Percentiles rank a stretch among this genome's conserved stretches.
Conservation (phyloP, 2,113 vertebrate species). For the Girardinichthys multiradiatus region DNA sequence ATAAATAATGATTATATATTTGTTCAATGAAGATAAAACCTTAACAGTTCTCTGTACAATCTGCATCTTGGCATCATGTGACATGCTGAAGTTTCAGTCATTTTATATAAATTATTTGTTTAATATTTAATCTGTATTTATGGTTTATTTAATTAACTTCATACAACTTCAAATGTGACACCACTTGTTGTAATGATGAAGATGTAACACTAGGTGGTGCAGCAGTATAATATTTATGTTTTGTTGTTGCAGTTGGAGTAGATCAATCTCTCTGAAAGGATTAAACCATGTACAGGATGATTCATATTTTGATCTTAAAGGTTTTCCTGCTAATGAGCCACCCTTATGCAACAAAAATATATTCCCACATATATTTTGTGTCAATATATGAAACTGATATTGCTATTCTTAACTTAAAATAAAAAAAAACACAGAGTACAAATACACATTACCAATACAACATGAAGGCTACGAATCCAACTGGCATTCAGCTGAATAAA, state of each 20-base stretch:
- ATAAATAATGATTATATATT: background rate
- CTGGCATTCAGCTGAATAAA: no score
- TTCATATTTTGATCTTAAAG: constrained; percentile 17
- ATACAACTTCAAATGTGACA: background rate
- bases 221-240: constrained; percentile 16
- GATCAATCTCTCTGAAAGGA: background rate
- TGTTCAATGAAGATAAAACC: no score
- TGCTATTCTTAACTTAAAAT: no score
- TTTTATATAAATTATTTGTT: no score
- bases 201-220: constrained; percentile 22
- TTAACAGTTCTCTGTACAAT: background rate
- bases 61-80: background rate
- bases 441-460: no score
- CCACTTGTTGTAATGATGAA: background rate
- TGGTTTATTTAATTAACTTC: background rate
- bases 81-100: background rate
- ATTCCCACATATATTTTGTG: no score
- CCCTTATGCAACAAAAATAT: no score
- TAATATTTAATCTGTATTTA: no score
- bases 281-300: background rate
- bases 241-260: no score
- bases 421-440: no score
- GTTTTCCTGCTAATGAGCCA: constrained; percentile 33
- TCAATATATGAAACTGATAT: no score
- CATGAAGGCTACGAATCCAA: no score